Base-by-base conservation (phyloP, 1,140 invertebrate genomes). In the Heliothis virescens region DNA sequence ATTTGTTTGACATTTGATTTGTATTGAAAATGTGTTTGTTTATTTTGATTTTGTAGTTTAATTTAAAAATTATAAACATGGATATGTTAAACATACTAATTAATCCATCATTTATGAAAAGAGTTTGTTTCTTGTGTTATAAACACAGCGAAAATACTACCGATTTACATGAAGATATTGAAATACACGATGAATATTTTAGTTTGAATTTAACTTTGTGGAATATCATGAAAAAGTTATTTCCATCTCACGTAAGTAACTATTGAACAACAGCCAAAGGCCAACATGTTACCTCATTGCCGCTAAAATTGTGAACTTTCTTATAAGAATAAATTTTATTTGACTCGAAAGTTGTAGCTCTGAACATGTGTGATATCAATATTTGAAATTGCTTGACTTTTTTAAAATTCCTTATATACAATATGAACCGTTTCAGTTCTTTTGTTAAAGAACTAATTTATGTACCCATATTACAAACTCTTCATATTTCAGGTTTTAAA, bases 161-260 rank as follows among this genome's bases (percentile, higher is more conserved):
- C 53, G 3, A n/a, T 16, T 52, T 77, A 41, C 60, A 77, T 18
- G 74, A 77, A 26, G 29, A 53, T n/a, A 77, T 65, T 12, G 74
- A 77, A 65, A 77, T 77, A 53, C 62, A 53, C 21, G 21, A 65
- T 26, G 74, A 77, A 41, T 65, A 77, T 29, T 34, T 65, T 11
- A 72, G 11, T 72, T 57, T 34, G 3, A 55, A 72, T 57, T 5
- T 57, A 21, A 72, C 21, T 48, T 72, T 72, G 11, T n/a, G 69
- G 21, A 55, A 72, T 72, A 72, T 72, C 13, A 72, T 72, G 69
- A 55, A 72, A 41, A 41, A 16, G n/a, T 41, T 72, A 16, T 72
- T 72, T 57, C 69, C 69, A 13, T 15, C 69, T 0, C 69, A 72
- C 11, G 69, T 72, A 57, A 72, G 67, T 71, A 11, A 65, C 10